Conservation (phyloP, 2,113 vertebrate species). For the Halichoeres trimaculatus region DNA sequence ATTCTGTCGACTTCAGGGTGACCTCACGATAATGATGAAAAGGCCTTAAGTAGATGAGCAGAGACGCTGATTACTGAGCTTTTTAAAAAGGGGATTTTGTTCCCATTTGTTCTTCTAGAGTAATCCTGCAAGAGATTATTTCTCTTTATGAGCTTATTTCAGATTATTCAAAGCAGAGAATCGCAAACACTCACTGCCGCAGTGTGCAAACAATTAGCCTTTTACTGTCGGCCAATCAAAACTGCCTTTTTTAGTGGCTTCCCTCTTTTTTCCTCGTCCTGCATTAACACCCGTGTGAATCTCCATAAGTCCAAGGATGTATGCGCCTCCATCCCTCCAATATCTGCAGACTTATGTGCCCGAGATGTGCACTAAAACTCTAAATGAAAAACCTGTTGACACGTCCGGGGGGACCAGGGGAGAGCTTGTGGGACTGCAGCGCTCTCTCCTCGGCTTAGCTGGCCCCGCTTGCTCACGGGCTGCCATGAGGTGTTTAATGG, state of each 20-base stretch:
- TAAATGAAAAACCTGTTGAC: conserved; percentile 80
- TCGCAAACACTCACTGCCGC: not conserved
- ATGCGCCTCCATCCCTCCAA: conserved; percentile 36
- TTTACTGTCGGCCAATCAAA: not conserved
- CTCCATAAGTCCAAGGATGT: conserved; percentile 11
- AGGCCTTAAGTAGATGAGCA: conserved; percentile 1
- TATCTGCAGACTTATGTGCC: conserved; percentile 68
- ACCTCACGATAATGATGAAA: conserved; percentile 32
- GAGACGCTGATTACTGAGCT: conserved; percentile 1
- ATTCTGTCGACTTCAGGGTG: conserved; percentile 35
- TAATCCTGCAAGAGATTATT: not conserved
- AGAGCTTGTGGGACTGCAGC: conserved; percentile 39
- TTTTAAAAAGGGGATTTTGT: conserved; percentile 5
- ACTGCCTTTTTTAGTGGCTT: not conserved
- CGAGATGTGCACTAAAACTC: conserved; percentile 66
- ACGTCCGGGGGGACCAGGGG: conserved; percentile 44
- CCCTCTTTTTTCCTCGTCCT: conserved; percentile 11
- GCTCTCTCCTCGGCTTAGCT: conserved; percentile 59
- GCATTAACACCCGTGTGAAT: conserved; percentile 51
- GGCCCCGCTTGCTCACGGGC: conserved; percentile 62
- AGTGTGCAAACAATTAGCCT: not conserved
- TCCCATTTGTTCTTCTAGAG: too few species aligned
- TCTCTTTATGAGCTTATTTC: conserved; percentile 17
- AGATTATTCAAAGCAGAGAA: conserved; percentile 33
- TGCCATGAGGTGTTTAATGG: conserved; percentile 81